Base-by-base conservation (phyloP, 1,140 invertebrate species). In the Andrena cerasifolii region DNA sequence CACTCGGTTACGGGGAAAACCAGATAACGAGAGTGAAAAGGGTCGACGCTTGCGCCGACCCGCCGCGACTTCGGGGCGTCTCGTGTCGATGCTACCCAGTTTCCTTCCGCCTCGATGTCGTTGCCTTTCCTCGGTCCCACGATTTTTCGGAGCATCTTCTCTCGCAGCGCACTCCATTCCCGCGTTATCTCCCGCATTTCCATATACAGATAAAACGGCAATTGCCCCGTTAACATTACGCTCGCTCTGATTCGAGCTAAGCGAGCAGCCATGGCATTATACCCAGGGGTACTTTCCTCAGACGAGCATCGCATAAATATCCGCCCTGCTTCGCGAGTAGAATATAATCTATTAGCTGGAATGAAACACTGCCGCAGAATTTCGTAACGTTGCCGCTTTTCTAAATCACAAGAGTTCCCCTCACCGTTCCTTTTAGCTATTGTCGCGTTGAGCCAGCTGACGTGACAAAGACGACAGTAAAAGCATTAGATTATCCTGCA, bases 11-110 rank as follows among this genome's bases (percentile, higher is more conserved):
- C 65, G 47, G 18, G 68, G 76, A 63, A 78, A 78, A 78, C 36
- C 76, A 73, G 76, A 78, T 78, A 78, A 78, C 67, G 67, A 72
- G 66, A 78, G 76, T 78, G 76, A 73, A 78, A 78, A 78, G 68
- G 40, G 68, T 78, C 58, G 49, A 78, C 76, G 76, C 68, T 78
- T 72, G 76, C 76, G 68, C 76, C 56, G 76, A 40, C 76, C 26
- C 14, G 47, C 0, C 31, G 26, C 24, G n/a, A n/a, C n/a, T n/a
- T n/a, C n/a, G n/a, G n/a, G n/a, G n/a, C 14, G n/a, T 16, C 33
- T 40, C 31, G 45, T 28, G 33, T 62, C 58, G 16, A 24, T n/a
- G 7, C 16, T 51, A 77, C 53, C 43, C 14, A 61, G 31, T 67
- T 75, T 67, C 16, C 53, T 49, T 68, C 36, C 24, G n/a, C 36